phyloP scores from a whole-genome alignment of 2,797 vertebrate species.

The Cetoscarus ocellatus region DNA sequence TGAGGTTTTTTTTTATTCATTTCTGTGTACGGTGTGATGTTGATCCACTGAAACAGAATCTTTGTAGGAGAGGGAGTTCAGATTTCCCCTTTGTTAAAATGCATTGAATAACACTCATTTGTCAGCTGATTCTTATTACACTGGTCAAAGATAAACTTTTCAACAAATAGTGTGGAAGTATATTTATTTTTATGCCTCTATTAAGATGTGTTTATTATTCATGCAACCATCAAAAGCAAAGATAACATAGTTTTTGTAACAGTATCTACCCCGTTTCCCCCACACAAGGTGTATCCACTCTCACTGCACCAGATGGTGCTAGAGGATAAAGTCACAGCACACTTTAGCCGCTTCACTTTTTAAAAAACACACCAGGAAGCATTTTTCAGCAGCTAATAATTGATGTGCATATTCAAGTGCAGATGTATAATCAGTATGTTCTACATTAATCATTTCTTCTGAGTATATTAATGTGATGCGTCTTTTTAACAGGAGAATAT shows the following conservation, averaged over 20 bases:
- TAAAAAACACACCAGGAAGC: slow-evolving; percentile 21
- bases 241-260: slow-evolving; percentile 14
- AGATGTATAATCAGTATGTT: slow-evolving; percentile 29
- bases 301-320: slow-evolving; percentile 85
- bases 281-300: slow-evolving; percentile 53
- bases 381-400: slow-evolving; percentile 6
- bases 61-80: no score
- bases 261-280: slow-evolving; percentile 11
- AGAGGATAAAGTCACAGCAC: slow-evolving; percentile 77
- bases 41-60: no score
- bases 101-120: no score
- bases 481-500: slow-evolving; percentile 70
- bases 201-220: no score
- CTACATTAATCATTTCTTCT: slow-evolving; percentile 43
- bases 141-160: no score
- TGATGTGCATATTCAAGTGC: slow-evolving; percentile 35
- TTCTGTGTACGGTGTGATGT: no score
- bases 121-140: no score
- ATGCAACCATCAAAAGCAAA: neutral
- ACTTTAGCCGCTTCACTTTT: slow-evolving; percentile 32
- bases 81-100: no score
- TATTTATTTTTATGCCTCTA: no score
- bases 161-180: no score
- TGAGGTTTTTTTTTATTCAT: no score
- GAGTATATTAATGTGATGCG: slow-evolving; percentile 40